A percentile compares a stretch with the other conserved stretches of the same genome.
Conservation (phyloP, 2,797 vertebrate genomes). For the Gambusia yucatana region DNA sequence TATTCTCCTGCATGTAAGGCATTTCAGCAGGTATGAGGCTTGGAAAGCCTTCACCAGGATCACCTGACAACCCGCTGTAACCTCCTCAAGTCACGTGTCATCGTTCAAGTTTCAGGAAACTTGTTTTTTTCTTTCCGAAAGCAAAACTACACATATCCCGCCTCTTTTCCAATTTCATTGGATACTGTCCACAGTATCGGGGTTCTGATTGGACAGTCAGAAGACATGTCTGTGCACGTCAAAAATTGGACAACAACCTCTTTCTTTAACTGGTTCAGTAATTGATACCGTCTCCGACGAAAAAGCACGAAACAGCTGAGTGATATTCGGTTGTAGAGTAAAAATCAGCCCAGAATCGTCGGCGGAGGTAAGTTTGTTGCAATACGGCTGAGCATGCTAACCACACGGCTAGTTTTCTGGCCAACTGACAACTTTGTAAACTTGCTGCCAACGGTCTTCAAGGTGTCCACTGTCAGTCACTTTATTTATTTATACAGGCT, state of each 20-base stretch:
- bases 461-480: slow-evolving; percentile 71
- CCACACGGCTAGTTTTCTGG: slow-evolving; percentile 9
- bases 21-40: slow-evolving; percentile 58
- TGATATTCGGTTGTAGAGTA: slow-evolving; percentile 9
- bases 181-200: not conserved
- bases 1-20: slow-evolving; percentile 33
- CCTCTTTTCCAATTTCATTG: slow-evolving; percentile 58
- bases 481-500: slow-evolving; percentile 63
- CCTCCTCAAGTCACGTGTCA: slow-evolving; percentile 77
- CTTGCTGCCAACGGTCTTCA: slow-evolving; percentile 29
- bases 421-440: slow-evolving; percentile 38
- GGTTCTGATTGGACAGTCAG: slow-evolving; percentile 56
- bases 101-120: slow-evolving; percentile 82
- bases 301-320: slow-evolving; percentile 13
- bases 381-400: not conserved
- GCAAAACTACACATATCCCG: slow-evolving; percentile 47
- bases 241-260: slow-evolving; percentile 53
- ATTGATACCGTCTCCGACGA: slow-evolving; percentile 60
- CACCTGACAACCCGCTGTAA: slow-evolving; percentile 75
- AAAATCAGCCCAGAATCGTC: slow-evolving; percentile 4
- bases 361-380: slow-evolving; percentile 68
- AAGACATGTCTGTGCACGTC: slow-evolving; percentile 17
- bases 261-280: slow-evolving; percentile 67
- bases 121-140: slow-evolving; percentile 56
- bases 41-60: slow-evolving; percentile 30